Percentiles rank a stretch among this genome's conserved stretches.
These are phyloP conservation scores for Copidosoma aretas DNA, from an alignment of 2,888 invertebrate genomes.

Conservation along the genomic window DNA sequence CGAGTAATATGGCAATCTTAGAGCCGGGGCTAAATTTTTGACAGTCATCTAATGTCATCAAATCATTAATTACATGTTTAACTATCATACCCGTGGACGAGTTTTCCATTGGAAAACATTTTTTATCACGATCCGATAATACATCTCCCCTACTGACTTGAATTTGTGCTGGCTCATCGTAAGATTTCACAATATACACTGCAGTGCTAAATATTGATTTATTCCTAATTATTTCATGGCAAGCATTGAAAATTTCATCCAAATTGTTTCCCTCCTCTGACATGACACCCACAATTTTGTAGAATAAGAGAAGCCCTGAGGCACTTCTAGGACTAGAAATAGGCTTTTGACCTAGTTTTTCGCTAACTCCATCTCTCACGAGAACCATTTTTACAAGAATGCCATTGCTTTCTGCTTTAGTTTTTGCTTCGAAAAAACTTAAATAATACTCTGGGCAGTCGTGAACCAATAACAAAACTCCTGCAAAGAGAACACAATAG, in stretches of 20 bases:
- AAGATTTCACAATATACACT: slow-evolving; percentile 36
- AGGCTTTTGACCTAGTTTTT: slow-evolving; percentile 44
- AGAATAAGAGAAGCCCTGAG: slow-evolving; percentile 66
- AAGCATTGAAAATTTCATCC: slow-evolving; percentile 66
- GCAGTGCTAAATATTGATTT: slow-evolving; percentile 41
- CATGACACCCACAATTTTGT: slow-evolving; percentile 79
- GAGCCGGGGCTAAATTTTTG: slow-evolving; percentile 41
- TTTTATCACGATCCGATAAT: slow-evolving; percentile 27
- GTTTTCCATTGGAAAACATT: slow-evolving; percentile 15
- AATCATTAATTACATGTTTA: slow-evolving; percentile 18
- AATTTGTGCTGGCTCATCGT: slow-evolving; percentile 7
- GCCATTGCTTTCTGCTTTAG: slow-evolving; percentile 70
- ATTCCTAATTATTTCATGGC: slow-evolving; percentile 49
- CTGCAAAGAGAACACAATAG: slow-evolving; percentile 57
- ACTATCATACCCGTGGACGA: slow-evolving; percentile 22
- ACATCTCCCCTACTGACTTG: slow-evolving; percentile 32
- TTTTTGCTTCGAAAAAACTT: slow-evolving; percentile 79
- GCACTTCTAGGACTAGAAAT: slow-evolving; percentile 59
- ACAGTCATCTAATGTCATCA: slow-evolving; percentile 15
- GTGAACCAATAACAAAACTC: slow-evolving; percentile 72
- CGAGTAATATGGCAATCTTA: slow-evolving; percentile 71
- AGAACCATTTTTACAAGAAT: slow-evolving; percentile 67
- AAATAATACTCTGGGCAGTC: slow-evolving; percentile 78
- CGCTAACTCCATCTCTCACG: slow-evolving; percentile 70
- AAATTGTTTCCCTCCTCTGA: slow-evolving; percentile 69